These are phyloP conservation scores for Lutjanus erythropterus DNA, from an alignment of 2,113 vertebrate genomes.

Conservation along the genomic window DNA sequence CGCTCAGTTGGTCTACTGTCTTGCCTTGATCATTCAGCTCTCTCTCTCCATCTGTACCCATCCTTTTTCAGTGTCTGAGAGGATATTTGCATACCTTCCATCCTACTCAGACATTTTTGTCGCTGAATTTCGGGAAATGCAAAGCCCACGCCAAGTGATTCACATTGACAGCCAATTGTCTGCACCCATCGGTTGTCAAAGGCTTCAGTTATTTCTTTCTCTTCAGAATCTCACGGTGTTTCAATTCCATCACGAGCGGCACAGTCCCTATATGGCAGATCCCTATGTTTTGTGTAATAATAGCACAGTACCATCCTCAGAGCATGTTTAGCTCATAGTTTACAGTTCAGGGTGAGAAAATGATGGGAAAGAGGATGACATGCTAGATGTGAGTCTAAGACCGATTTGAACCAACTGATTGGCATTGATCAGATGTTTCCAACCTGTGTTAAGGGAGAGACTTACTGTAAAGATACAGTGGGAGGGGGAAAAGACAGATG, in stretches of 20 bases:
- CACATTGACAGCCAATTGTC: conserved; percentile 60
- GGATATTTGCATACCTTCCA: conserved; percentile 80
- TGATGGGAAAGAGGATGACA: background rate
- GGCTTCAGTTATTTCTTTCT: conserved; percentile 29
- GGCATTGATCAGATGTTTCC: conserved; percentile 5
- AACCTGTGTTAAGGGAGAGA: background rate
- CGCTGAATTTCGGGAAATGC: conserved; percentile 69
- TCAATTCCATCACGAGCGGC: conserved; percentile 13
- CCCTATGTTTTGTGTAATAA: conserved; percentile 19
- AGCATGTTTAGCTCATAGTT: conserved; percentile 10
- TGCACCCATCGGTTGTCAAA: conserved; percentile 44
- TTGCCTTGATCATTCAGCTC: conserved; percentile 55
- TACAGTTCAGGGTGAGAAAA: background rate
- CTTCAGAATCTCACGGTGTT: conserved; percentile 29
- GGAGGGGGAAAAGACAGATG: background rate
- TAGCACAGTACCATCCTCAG: background rate
- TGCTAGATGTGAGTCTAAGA: background rate
- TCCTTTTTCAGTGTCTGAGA: conserved; percentile 58
- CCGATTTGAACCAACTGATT: background rate
- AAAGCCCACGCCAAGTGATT: conserved; percentile 62
- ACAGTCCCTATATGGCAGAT: conserved; percentile 1
- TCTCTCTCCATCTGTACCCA: conserved; percentile 32
- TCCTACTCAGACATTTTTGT: conserved; percentile 73
- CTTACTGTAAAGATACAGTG: background rate
- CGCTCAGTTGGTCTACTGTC: conserved; percentile 69